Conservation (phyloP, 2,113 vertebrate genomes). For the Tupaia tana region DNA sequence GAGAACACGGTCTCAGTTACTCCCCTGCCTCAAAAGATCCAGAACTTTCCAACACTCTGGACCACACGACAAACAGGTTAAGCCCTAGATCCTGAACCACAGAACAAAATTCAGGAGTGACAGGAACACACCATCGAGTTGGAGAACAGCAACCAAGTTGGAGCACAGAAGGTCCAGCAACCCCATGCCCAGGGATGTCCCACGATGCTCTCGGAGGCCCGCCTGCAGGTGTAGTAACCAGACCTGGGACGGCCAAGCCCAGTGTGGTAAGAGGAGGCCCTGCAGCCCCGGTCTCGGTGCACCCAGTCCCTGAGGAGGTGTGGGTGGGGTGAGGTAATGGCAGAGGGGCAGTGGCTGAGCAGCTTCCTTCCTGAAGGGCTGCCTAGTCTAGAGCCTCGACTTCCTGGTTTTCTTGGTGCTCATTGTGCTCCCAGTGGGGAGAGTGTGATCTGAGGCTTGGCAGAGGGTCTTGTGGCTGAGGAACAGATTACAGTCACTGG, state of each 20-base stretch:
- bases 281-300: not conserved
- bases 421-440: not conserved
- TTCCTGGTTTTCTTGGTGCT: slow-evolving; percentile 52
- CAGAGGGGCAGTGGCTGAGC: not conserved
- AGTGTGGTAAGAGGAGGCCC: not conserved
- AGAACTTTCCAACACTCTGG: not conserved
- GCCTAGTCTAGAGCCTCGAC: slow-evolving; percentile 1
- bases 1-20: not conserved
- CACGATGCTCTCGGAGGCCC: not conserved
- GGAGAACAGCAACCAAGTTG: not conserved
- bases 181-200: not conserved
- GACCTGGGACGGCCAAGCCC: not conserved
- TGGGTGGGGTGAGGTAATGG: not conserved
- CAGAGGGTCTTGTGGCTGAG: not conserved
- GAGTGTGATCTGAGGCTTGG: not conserved
- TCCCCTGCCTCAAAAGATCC: not conserved
- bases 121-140: not conserved
- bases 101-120: fast-evolving
- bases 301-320: not conserved
- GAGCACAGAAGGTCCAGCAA: not conserved
- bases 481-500: not conserved
- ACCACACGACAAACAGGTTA: not conserved
- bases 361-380: slow-evolving; percentile 55
- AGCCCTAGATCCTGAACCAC: not conserved
- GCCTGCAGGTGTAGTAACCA: not conserved